A percentile compares a stretch with the other conserved stretches of the same genome.
These are phyloP conservation scores for Zaprionus camerounensis DNA, from an alignment of 1,140 invertebrate species.

Conservation along the genomic window DNA sequence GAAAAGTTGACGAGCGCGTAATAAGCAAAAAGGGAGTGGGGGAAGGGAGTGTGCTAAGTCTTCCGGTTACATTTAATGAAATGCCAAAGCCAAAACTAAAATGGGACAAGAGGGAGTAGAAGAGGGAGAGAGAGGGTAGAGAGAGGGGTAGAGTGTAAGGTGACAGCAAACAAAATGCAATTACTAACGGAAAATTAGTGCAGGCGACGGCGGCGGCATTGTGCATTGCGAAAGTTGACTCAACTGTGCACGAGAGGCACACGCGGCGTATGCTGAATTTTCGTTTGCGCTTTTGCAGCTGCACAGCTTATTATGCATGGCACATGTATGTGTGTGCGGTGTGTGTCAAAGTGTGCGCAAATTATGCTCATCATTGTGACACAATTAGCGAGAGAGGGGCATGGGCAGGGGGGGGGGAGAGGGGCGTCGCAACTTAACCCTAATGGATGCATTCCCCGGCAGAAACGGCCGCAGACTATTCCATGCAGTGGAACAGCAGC, in stretches of 20 bases:
- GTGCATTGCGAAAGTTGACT: constrained; percentile 6
- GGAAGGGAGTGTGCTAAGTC: not conserved
- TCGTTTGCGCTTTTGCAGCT: constrained; percentile 42
- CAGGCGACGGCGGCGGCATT: constrained; percentile 28
- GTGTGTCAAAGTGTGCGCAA: constrained; percentile 58
- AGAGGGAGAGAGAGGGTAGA: not conserved
- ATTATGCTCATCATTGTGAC: constrained; percentile 82
- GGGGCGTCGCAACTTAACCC: constrained; percentile 61
- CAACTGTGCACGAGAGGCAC: constrained; percentile 12
- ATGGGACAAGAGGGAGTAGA: not conserved
- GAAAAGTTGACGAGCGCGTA: constrained; percentile 31
- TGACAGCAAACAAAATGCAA: constrained; percentile 57
- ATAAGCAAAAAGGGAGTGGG: too few species aligned
- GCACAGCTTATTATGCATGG: constrained; percentile 13
- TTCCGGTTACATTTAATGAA: constrained; percentile 58
- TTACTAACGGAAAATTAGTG: constrained; percentile 80
- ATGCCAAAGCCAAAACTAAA: constrained; percentile 30
- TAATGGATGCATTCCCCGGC: constrained; percentile 61
- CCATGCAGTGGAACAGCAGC: constrained; percentile 15
- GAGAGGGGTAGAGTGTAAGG: not conserved
- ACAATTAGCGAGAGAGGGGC: constrained; percentile 57
- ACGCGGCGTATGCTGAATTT: constrained; percentile 77
- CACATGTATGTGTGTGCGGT: constrained; percentile 9
- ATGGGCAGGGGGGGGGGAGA: not conserved
- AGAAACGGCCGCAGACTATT: constrained; percentile 1